A percentile compares a stretch with the other conserved stretches of the same genome.
Conservation (phyloP, 2,797 vertebrate species). For the Uromys caudimaculatus region DNA sequence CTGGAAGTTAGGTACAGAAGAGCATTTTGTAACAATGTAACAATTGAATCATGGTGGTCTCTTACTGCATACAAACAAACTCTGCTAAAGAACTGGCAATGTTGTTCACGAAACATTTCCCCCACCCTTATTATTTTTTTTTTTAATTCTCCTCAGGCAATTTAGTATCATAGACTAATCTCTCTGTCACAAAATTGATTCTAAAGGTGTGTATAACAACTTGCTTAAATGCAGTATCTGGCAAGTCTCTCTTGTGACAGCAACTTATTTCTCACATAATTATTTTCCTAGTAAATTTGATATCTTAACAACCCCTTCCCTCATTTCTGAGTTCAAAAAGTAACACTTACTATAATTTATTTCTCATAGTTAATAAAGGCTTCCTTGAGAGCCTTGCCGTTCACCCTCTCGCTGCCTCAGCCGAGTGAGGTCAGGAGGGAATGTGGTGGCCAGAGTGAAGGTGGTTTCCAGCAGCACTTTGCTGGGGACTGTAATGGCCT, state of each 20-base stretch:
- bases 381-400: conserved; percentile 68
- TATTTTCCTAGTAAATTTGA: conserved; percentile 76
- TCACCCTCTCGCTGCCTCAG: conserved; percentile 51
- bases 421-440: conserved; percentile 63
- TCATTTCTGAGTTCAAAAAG: conserved; percentile 78
- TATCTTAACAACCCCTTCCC: conserved; percentile 76
- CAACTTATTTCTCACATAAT: conserved; percentile 73
- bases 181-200: conserved; percentile 73
- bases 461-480: conserved; percentile 64
- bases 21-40: conserved; percentile 28
- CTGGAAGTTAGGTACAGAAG: conserved; percentile 27
- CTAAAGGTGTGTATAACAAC: conserved; percentile 71
- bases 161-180: conserved; percentile 66
- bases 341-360: conserved; percentile 76
- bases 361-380: conserved; percentile 79
- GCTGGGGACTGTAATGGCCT: conserved; percentile 52
- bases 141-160: conserved; percentile 10
- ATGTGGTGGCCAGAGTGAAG: conserved; percentile 2
- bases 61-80: conserved; percentile 53
- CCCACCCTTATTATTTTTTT: not conserved
- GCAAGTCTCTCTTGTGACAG: conserved; percentile 76
- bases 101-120: conserved; percentile 38
- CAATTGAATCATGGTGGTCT: not conserved
- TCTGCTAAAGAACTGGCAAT: conserved; percentile 1
- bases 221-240: conserved; percentile 73